Evolutionary conservation across 1,140 invertebrate genomes (phyloP).

Genomic region (Condylostylus longicornis): DNA sequence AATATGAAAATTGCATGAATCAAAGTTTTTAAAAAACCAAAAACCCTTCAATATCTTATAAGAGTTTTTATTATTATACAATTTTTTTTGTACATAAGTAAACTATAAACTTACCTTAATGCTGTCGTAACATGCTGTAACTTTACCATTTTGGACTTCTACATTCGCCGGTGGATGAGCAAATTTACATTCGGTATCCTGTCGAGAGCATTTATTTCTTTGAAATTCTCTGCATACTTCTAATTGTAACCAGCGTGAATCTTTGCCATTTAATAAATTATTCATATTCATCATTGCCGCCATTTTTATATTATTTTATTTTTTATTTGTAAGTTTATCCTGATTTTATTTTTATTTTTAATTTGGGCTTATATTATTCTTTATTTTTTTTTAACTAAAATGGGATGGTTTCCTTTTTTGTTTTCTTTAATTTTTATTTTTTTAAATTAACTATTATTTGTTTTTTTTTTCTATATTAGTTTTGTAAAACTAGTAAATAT

Average conservation of each 20-base stretch:
- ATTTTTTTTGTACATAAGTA: background rate
- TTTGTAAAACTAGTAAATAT: no score
- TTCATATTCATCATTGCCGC: conserved; percentile 94
- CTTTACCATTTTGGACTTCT: conserved; percentile 98
- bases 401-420: background rate
- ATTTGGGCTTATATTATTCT: background rate
- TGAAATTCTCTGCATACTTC: conserved; percentile 99
- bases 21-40: no score
- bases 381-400: background rate
- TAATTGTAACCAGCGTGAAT: conserved; percentile 98
- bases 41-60: no score
- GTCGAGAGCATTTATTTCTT: conserved; percentile 96
- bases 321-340: conserved; percentile 10
- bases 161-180: conserved; percentile 98
- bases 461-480: background rate
- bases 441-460: conserved; percentile 1
- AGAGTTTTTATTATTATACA: no score
- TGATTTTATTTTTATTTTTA: background rate
- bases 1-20: no score
- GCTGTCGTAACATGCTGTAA: conserved; percentile 99
- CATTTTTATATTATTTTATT: conserved; percentile 39
- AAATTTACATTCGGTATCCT: conserved; percentile 99
- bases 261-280: conserved; percentile 93
- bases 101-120: conserved; percentile 85
- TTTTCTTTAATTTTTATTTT: background rate